Conservation (phyloP, 2,797 vertebrate genomes). For the Notoglanidium macrostoma region DNA sequence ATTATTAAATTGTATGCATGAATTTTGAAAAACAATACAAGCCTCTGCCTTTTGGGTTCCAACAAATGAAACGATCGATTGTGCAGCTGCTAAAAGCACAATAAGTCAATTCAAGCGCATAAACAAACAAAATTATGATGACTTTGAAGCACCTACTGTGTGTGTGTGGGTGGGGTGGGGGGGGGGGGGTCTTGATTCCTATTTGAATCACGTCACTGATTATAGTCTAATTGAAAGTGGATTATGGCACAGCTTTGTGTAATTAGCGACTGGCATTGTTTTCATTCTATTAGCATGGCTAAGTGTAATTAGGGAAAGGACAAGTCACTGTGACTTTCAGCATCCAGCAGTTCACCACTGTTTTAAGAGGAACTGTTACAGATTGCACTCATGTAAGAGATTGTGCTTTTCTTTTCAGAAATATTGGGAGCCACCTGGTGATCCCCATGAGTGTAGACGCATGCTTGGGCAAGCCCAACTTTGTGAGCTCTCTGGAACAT, state of each 20-base stretch:
- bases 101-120: neutral
- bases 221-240: conserved; percentile 25
- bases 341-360: neutral
- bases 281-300: conserved; percentile 10
- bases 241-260: neutral
- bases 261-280: neutral
- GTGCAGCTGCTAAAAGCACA: neutral
- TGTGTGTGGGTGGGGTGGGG: neutral
- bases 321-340: neutral
- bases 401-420: conserved; percentile 69
- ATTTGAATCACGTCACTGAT: conserved; percentile 14
- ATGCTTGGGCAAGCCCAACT: conserved; percentile 82
- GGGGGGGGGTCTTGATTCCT: neutral
- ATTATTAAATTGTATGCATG: neutral
- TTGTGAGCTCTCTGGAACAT: conserved; percentile 87
- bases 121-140: neutral
- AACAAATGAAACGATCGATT: neutral
- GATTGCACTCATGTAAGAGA: neutral
- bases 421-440: conserved; percentile 87
- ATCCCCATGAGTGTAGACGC: conserved; percentile 84
- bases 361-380: neutral
- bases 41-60: too few species aligned
- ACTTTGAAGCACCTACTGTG: neutral
- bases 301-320: conserved; percentile 6
- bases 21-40: neutral